Percentiles rank a stretch among this genome's conserved stretches.
Evolutionary conservation across 2,113 vertebrate genomes (phyloP).

Genomic region (Triplophysa tibetana): DNA sequence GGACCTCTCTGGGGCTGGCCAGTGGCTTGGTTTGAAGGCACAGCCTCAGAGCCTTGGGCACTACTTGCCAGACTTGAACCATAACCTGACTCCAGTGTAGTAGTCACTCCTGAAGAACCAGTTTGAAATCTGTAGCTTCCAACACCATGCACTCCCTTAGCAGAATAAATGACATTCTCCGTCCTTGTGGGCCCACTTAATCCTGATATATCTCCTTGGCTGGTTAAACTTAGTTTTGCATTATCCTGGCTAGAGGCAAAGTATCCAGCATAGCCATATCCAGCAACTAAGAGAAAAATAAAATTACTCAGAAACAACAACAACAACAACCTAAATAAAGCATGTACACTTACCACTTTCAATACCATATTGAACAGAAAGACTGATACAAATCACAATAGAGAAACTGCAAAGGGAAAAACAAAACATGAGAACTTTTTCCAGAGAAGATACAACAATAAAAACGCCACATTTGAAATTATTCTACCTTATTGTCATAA

Average conservation of each 20-base stretch:
- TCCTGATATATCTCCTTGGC: neutral
- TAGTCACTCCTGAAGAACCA: neutral
- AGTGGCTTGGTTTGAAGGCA: neutral
- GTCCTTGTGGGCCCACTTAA: neutral
- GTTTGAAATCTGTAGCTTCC: neutral
- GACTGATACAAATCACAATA: neutral
- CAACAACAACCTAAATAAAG: too few species aligned
- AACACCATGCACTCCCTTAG: neutral
- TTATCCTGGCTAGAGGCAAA: neutral
- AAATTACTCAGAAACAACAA: neutral
- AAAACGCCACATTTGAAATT: neutral
- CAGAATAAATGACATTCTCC: neutral
- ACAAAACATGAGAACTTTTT: fast-evolving
- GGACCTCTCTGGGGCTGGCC: neutral
- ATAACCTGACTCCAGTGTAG: neutral
- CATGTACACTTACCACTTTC: neutral
- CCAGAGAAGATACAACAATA: neutral
- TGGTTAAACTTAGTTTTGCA: neutral
- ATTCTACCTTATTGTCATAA: neutral
- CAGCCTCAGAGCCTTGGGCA: neutral
- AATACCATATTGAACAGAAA: neutral
- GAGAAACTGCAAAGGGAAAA: neutral
- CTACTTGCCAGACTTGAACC: neutral
- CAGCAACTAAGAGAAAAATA: neutral
- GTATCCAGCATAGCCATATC: neutral